Base-by-base conservation (phyloP, 2,888 invertebrate species). In the Xiphydria camelus region DNA sequence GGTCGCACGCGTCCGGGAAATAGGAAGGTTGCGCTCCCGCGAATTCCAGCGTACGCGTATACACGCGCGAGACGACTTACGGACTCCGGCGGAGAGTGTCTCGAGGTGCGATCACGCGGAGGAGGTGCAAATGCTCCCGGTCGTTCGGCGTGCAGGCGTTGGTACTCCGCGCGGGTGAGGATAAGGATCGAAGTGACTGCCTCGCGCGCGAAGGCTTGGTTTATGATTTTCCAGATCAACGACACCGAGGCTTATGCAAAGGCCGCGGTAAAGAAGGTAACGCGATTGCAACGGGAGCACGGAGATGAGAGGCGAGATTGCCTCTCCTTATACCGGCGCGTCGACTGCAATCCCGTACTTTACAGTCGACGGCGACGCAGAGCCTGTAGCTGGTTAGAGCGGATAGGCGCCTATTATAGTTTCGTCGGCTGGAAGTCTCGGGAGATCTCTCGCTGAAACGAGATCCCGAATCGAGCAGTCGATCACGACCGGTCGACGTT, bases 251-350 rank as follows among this genome's bases (percentile, higher is more conserved):
- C 29, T 29, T 29, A 29, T 29, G 29, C 14, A 29, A 29, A 29
- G 12, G 29, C 12, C 7, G 38, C 45, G 53, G 55, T 54, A 57
- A 57, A 63, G 55, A 51, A 51, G 51, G 40, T 35, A 31, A 52
- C 54, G 50, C 49, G 53, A 62, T 53, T 54, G 58, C 54, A 57
- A 55, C 41, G 54, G 50, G 57, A 59, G 60, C 49, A 49, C 47
- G 53, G 49, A 69, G 64, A 68, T 64, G 62, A 62, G 62, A 62
- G 49, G 45, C 43, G 56, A 61, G 64, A 66, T 63, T 57, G 49
- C 53, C 46, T 51, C 50, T 59, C 58, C 53, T 60, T 61, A 58
- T 42, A 42, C 31, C 40, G 21, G 29, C 29, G 12, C 34, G 25
- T 17, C 43, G 38, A 45, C 25, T 7, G 17, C 42, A 36, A 31